A percentile compares a stretch with the other conserved stretches of the same genome.
These are phyloP conservation scores for Colinus virginianus DNA, from an alignment of 2,113 vertebrate genomes.

Conservation along the genomic window DNA sequence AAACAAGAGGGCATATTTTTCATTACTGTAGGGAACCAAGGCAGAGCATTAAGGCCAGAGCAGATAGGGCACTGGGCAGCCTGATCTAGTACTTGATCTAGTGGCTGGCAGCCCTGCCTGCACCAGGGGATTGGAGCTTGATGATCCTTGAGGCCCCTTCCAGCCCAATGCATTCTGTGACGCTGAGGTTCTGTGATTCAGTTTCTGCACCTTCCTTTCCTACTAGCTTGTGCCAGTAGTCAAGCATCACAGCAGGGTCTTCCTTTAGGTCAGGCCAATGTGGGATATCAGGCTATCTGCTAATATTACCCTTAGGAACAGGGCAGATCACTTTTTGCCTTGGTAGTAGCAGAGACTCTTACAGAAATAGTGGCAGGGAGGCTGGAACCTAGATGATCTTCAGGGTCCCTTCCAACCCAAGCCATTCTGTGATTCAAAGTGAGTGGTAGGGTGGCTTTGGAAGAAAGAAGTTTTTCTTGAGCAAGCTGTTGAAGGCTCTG, in stretches of 20 bases:
- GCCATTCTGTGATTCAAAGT: background rate
- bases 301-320: background rate
- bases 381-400: background rate
- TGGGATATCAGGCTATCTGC: background rate
- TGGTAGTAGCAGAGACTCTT: background rate
- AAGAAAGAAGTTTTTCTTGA: background rate
- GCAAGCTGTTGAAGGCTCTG: background rate
- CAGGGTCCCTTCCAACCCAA: background rate
- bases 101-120: too few species aligned
- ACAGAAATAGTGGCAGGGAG: background rate
- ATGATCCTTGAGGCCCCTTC: too few species aligned
- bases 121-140: too few species aligned
- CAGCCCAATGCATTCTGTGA: too few species aligned
- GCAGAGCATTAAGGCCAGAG: too few species aligned
- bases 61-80: too few species aligned
- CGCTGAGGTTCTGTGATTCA: too few species aligned
- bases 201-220: background rate
- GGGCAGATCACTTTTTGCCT: background rate
- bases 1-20: too few species aligned
- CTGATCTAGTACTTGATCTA: too few species aligned
- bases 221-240: background rate
- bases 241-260: background rate
- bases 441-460: background rate
- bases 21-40: too few species aligned
- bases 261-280: background rate